Conservation (phyloP, 2,113 vertebrate genomes). For the Arvicanthis niloticus region DNA sequence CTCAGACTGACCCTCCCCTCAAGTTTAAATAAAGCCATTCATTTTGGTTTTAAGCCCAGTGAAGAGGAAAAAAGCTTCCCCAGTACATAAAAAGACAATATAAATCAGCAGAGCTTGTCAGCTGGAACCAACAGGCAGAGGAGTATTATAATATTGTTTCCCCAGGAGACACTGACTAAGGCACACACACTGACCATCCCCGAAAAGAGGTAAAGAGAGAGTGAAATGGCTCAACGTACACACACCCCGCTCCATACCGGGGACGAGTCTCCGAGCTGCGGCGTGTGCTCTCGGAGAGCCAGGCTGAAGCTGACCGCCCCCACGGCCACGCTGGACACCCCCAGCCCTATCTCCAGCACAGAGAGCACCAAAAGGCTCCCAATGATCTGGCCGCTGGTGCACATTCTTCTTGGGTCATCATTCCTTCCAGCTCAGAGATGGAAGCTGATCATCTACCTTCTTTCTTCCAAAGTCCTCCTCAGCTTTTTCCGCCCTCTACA, state of each 20-base stretch:
- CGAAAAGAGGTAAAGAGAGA: constrained; percentile 90
- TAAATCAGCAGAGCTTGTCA: constrained; percentile 45
- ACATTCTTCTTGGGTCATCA: constrained; percentile 97
- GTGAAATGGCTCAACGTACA: constrained; percentile 95
- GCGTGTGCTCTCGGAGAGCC: constrained; percentile 91
- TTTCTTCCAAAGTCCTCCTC: constrained; percentile 77
- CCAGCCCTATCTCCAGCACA: constrained; percentile 98
- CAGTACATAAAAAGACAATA: constrained; percentile 32
- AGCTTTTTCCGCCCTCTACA: constrained; percentile 62
- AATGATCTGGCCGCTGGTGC: constrained; percentile 98
- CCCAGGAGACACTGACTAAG: constrained; percentile 65
- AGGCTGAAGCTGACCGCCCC: constrained; percentile 96
- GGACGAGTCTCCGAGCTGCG: constrained; percentile 98
- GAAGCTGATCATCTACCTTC: constrained; percentile 82
- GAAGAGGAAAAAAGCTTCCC: neutral
- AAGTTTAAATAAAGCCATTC: constrained; percentile 76
- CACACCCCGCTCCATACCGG: constrained; percentile 99
- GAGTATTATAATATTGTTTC: constrained; percentile 13
- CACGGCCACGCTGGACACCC: constrained; percentile 97
- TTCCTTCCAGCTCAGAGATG: constrained; percentile 89
- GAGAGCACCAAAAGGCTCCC: constrained; percentile 98
- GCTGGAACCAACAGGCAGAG: constrained; percentile 68
- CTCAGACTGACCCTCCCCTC: neutral
- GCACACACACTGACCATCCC: constrained; percentile 80
- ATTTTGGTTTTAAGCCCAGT: constrained; percentile 52